Base-by-base conservation (phyloP, 2,888 invertebrate genomes). In the Drosophila melanosoma region DNA sequence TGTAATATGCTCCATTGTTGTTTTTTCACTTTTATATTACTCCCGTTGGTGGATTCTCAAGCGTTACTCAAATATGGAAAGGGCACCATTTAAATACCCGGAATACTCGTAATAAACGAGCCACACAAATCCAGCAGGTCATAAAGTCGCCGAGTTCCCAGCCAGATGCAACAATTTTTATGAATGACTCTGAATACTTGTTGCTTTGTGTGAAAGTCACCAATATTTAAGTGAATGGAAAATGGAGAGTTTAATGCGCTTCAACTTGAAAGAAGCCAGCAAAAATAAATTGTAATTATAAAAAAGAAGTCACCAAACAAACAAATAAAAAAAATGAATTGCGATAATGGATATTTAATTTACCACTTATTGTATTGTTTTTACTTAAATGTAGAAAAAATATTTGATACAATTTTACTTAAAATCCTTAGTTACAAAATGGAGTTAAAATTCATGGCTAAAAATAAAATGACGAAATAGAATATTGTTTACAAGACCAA, bases 1-100 rank as follows among this genome's bases (percentile, higher is more conserved):
- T 83, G 81, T 70, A 82, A 82, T 74, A 68, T 38, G 38, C 53
- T n/a, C 52, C 65, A 75, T 77, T 69, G 72, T 64, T 20, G 26
- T 33, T 8, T 57, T 20, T 54, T 56, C 15, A 36, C 56, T 11
- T 54, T 51, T 4, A n/a, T 57, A 38, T 11, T 40, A 36, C 29
- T 66, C 15, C 48, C 38, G 57, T 32, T 33, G 32, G n/a, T 51
- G 63, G 45, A 63, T 75, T 69, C 62, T 75, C 59, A 68, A 56
- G 69, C 68, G 29, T 17, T 54, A 42, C 38, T 40, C 45, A 58
- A 56, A 51, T 20, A 40, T 23, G 38, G 26, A 51, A 64, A 54
- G n/a, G 17, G n/a, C 12, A 26, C 45, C 32, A 69, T 59, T 67
- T 48, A 26, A 45, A 53, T 36, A 20, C 35, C 26, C 15, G n/a